A percentile compares a stretch with the other conserved stretches of the same genome.
These are phyloP conservation scores for Tarsius wallacei DNA, from an alignment of 2,797 vertebrate species.

Conservation along the genomic window DNA sequence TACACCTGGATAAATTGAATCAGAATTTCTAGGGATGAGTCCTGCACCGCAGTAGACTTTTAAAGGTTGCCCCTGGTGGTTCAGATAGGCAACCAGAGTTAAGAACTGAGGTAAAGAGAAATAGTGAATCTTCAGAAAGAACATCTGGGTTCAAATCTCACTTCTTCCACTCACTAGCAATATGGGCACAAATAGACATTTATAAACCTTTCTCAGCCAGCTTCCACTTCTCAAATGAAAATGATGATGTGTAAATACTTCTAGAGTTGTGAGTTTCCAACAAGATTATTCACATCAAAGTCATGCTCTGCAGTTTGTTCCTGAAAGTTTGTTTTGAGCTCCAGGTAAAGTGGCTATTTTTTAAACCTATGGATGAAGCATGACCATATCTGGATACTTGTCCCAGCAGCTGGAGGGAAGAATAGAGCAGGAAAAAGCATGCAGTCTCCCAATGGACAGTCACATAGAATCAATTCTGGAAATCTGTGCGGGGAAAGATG, in stretches of 20 bases:
- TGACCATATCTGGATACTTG: background rate
- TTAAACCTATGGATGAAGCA: background rate
- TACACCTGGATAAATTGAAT: background rate
- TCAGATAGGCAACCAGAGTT: constrained; percentile 14
- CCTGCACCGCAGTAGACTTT: background rate
- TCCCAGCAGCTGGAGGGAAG: background rate
- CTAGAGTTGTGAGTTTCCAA: background rate
- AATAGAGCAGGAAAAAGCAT: background rate
- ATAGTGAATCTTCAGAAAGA: constrained; percentile 17
- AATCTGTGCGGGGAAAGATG: background rate
- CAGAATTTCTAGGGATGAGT: background rate
- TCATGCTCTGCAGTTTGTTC: background rate
- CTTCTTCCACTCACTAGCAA: background rate
- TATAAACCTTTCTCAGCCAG: background rate
- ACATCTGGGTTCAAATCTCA: constrained; percentile 8
- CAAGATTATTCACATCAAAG: background rate
- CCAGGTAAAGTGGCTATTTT: background rate
- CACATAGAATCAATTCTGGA: background rate
- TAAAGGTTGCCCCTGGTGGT: background rate
- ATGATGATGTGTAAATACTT: background rate
- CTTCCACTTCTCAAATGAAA: background rate
- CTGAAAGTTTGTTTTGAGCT: background rate
- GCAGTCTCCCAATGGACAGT: background rate
- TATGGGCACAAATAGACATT: background rate
- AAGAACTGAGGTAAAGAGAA: background rate